These are phyloP conservation scores for Mormyrops attenuatus DNA, from an alignment of 2,797 vertebrate species.

Conservation along the genomic window DNA sequence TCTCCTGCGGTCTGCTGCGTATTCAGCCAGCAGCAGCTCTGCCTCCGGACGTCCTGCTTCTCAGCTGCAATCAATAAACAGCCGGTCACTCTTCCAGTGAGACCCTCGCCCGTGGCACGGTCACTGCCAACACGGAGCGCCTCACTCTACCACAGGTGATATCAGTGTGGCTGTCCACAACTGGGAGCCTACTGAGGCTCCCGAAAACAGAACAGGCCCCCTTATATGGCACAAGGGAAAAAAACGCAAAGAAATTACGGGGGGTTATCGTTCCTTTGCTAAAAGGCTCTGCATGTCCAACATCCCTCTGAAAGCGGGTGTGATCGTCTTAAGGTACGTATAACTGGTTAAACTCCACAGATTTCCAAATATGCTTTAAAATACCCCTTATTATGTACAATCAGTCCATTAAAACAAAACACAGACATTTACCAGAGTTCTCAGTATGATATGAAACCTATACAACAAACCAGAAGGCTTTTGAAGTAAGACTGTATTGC, in stretches of 20 bases:
- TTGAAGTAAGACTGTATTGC: not conserved
- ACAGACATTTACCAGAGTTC: not conserved
- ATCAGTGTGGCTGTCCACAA: not conserved
- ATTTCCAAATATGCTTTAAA: not conserved
- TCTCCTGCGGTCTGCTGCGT: not conserved
- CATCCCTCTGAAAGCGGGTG: not conserved
- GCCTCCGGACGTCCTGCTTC: not conserved
- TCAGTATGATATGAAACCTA: not conserved
- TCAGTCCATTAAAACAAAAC: not conserved
- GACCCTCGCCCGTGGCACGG: not conserved
- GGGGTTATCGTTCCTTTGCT: not conserved
- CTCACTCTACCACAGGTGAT: not conserved
- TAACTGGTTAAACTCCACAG: not conserved
- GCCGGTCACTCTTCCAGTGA: conserved; percentile 12
- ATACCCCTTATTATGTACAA: not conserved
- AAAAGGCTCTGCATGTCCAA: not conserved
- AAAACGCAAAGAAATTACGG: not conserved
- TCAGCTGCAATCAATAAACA: conserved; percentile 35
- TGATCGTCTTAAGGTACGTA: not conserved
- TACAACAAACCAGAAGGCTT: not conserved
- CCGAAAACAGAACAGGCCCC: not conserved
- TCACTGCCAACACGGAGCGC: conserved; percentile 29
- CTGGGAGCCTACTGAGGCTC: not conserved
- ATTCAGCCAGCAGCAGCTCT: not conserved
- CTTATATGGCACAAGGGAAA: not conserved